Evolutionary conservation across 92 coral and sea anemone genomes (phyloP), one percentile per base, ranked within the genome.

Genomic region (Diadumene lineata): DNA sequence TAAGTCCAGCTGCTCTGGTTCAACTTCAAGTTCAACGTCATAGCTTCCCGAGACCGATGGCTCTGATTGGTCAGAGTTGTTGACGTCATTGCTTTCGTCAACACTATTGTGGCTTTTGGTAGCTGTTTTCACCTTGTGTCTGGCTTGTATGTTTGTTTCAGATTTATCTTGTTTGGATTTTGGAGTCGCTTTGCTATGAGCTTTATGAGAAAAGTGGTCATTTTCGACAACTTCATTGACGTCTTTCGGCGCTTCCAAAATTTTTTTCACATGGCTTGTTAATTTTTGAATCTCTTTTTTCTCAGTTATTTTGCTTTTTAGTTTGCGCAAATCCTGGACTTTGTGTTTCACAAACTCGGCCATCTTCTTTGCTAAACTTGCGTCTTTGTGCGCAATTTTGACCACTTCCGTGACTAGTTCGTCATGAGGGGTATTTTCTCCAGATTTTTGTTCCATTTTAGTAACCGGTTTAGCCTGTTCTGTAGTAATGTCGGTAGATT

Each of bases 21-120:
- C 75, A 7, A 78, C 19, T 57, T 78, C 82, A 21, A 78, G 17
- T 25, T 56, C 82, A 3, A 78, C 65, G 68, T 78, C 82, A 60
- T 78, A 78, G 18, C 64, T 60, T n/a, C 82, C 82, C 1, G 75
- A 64, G 23, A 77, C 24, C 31, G 82, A 11, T 32, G 75, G 50
- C 21, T 64, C 75, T 21, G 82, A 68, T 60, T 68, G 64, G 78
- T 19, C 56, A 4, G 56, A 43, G 60, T 44, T 33, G 34, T 60
- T 53, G 32, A 73, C 62, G 79, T 61, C 70, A 62, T 43, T 60
- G n/a, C 26, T 67, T 19, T 21, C 51, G 61, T n/a, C n/a, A n/a
- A n/a, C n/a, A n/a, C 50, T 64, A 44, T 60, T 30, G 29, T 61
- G 25, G n/a, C 27, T 26, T 57, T 30, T 4, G 31, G 21, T 21